Evolutionary conservation across 2,888 invertebrate species (phyloP), one percentile per base, ranked within the genome.

Genomic region (Troides helena): DNA sequence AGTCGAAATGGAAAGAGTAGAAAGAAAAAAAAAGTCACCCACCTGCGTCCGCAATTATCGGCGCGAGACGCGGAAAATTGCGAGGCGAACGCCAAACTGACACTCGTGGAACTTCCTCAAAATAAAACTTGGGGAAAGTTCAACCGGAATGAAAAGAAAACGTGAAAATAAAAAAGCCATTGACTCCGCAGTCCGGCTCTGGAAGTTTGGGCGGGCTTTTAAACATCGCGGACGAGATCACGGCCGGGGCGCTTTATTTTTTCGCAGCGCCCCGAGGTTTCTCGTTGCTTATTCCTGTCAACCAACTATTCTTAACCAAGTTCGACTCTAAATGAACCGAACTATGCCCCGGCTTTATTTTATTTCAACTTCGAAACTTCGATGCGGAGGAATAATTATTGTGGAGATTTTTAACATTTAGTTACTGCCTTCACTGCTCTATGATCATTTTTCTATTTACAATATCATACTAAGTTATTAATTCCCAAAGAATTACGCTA

Each of bases 21-120:
- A 39, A 80, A 79, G 75, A 77, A 78, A 76, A 76, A 77, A 81
- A 81, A 82, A 83, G 78, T 81, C 83, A 81, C 79, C 83, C 91
- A 92, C 91, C 90, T 91, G 90, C 88, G 87, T 81, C 87, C 87
- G 88, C 90, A 92, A 92, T 92, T 91, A 92, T 92, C 88, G 89
- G 84, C 84, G 86, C 88, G 81, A 86, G 82, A 86, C 88, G 88
- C 89, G 86, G 88, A 90, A 90, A 90, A 92, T 90, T 88, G 90
- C 90, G 85, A 81, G 79, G 79, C 86, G 85, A 85, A 89, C 87
- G 87, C 85, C 88, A 85, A 89, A 89, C 91, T 90, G 92, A 92
- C 90, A 92, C 90, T 90, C 89, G 87, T 82, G 83, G 85, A 90
- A 89, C 87, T 90, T 89, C 88, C 87, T 85, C 87, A 85, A 90